Percentiles rank a stretch among this genome's conserved stretches.
Conservation (phyloP, 2,113 vertebrate species). For the Seriola dumerili region DNA sequence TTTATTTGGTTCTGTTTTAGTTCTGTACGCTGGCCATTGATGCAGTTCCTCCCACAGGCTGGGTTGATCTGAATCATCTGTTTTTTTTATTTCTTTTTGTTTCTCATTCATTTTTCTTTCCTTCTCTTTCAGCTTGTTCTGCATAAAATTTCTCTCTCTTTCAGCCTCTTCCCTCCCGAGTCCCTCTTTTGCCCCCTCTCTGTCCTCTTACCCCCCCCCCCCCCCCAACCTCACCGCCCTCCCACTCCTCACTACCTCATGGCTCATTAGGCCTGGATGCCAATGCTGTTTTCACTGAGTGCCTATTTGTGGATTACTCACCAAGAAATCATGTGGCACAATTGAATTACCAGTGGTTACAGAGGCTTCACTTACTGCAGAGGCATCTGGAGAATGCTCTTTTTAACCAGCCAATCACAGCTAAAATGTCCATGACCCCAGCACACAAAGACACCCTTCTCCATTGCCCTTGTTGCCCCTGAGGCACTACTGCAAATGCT, state of each 20-base stretch:
- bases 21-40: neutral
- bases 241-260: slow-evolving; percentile 12
- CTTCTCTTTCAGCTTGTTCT: neutral
- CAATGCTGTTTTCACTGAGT: slow-evolving; percentile 70
- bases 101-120: slow-evolving; percentile 24
- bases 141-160: neutral
- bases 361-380: slow-evolving; percentile 71
- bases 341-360: slow-evolving; percentile 77
- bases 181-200: neutral
- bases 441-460: slow-evolving; percentile 81
- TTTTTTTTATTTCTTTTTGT: slow-evolving; percentile 10
- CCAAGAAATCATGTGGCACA: slow-evolving; percentile 78
- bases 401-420: slow-evolving; percentile 70
- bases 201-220: neutral
- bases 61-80: slow-evolving; percentile 23
- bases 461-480: slow-evolving; percentile 58
- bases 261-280: slow-evolving; percentile 66
- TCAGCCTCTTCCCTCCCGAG: neutral
- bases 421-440: slow-evolving; percentile 49
- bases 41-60: slow-evolving; percentile 7
- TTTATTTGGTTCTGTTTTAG: neutral
- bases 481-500: slow-evolving; percentile 52
- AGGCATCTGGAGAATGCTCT: slow-evolving; percentile 81
- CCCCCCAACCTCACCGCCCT: too few species aligned
- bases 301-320: slow-evolving; percentile 78